Evolutionary conservation across 2,888 invertebrate genomes (phyloP).

Genomic region (Dioctria linearis): DNA sequence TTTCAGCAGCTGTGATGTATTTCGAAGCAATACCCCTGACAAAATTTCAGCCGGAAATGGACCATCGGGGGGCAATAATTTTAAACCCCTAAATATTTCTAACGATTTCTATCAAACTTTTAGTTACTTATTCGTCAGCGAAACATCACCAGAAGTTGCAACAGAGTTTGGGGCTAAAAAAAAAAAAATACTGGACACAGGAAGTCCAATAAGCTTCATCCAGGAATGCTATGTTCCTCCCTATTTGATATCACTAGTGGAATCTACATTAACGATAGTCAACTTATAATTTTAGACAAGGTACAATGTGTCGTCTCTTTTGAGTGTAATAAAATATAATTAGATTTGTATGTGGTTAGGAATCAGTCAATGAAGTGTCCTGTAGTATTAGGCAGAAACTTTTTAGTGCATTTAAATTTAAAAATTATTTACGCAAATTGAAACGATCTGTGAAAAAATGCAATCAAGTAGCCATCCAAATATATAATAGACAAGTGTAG

Average conservation of each 20-base stretch:
- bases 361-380: neutral
- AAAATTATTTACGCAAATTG: too few relatives aligned
- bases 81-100: conserved; percentile 18
- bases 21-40: neutral
- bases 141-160: too few relatives aligned
- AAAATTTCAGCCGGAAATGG: neutral
- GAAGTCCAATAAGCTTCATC: too few relatives aligned
- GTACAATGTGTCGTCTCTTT: conserved; percentile 36
- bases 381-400: conserved; percentile 24
- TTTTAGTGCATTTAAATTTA: too few relatives aligned
- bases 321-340: conserved; percentile 5
- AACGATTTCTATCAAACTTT: conserved; percentile 1
- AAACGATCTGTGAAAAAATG: too few relatives aligned
- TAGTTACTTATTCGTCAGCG: too few relatives aligned
- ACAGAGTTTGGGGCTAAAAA: too few relatives aligned
- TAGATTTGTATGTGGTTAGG: neutral
- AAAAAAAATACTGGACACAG: neutral
- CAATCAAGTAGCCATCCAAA: too few relatives aligned
- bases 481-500: too few relatives aligned
- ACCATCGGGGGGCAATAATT: neutral
- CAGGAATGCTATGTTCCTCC: conserved; percentile 31
- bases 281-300: conserved; percentile 2
- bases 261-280: too few relatives aligned
- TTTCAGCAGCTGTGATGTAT: too few relatives aligned
- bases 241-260: neutral